Base-by-base conservation (phyloP, 2,113 vertebrate species). In the Suricata suricatta region DNA sequence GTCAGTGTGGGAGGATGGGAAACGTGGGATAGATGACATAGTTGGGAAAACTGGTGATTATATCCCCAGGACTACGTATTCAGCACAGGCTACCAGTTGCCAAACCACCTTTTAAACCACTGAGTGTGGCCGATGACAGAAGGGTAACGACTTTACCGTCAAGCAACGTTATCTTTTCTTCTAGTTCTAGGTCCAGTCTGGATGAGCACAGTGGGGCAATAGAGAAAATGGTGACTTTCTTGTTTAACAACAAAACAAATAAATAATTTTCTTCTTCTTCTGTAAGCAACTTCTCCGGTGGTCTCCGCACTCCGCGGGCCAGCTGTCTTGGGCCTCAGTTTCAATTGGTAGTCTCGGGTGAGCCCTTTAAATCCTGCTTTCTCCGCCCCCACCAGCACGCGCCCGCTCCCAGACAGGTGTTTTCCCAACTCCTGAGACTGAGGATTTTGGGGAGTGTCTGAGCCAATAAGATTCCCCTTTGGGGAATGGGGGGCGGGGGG, bases 321-420 rank as follows among this genome's bases (percentile, higher is more conserved):
- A 93, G 85, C 95, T 91, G 89, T 74, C 87, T 74, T 1, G 1
- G 33, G 66, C 76, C 85, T 81, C 57, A 27, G 15, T 64, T 91
- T 87, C 38, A 38, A 25, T 33, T 9, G 3, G 13, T 23, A 31
- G 92, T 64, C 83, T 93, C 60, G 3, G n/a, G 50, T 86, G 95
- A 97, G 87, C 71, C 87, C 76, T 96, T 97, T 89, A 96, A 93
- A 93, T 82, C 38, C 44, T 52, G 44, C 60, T 81, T 80, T 27
- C 63, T 35, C 93, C 6, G 14, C 96, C 81, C 89, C 35, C 64
- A 23, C n/a, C 77, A 13, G 47, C 41, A 76, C 4, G 52, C 92
- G 80, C 83, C 25, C 11, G 69, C 82, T 83, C 81, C n/a, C 85
- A 86, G 98, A 98, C 98, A 98, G 98, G 98, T 98, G 98, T 98